phyloP scores from a whole-genome alignment of 2,797 vertebrate genomes.

The Onychomys leucogaster region DNA sequence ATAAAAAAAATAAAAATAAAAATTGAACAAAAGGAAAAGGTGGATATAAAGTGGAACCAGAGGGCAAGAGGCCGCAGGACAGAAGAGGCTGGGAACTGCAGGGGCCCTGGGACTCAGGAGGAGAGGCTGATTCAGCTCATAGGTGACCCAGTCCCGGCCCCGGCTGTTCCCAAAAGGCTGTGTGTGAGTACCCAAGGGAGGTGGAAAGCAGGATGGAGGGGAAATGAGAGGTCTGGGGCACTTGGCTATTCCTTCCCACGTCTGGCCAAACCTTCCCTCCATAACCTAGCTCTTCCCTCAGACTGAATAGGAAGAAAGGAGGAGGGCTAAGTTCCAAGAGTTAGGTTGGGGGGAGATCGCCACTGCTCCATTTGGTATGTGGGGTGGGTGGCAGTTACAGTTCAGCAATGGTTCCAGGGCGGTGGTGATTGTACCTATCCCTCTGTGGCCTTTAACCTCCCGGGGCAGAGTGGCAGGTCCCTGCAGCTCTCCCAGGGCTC shows the following conservation, averaged over 20 bases:
- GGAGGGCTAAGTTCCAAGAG: constrained; percentile 18
- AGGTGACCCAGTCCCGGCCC: constrained; percentile 84
- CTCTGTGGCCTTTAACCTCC: constrained; percentile 66
- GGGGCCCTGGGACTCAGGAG: constrained; percentile 83
- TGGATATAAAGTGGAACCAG: constrained; percentile 84
- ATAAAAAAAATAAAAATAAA: constrained; percentile 87
- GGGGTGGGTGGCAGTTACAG: constrained; percentile 69
- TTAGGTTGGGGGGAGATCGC: constrained; percentile 32
- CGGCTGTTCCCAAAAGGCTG: constrained; percentile 79
- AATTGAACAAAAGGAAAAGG: constrained; percentile 83
- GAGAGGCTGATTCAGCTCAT: constrained; percentile 85
- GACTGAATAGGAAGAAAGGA: constrained; percentile 51
- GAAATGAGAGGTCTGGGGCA: background rate
- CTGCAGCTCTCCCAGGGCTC: constrained; percentile 74
- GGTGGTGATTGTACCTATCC: constrained; percentile 78
- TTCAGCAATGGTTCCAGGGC: constrained; percentile 70
- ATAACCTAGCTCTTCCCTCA: constrained; percentile 64
- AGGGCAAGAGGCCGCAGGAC: constrained; percentile 71
- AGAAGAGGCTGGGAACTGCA: constrained; percentile 79
- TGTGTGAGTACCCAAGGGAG: constrained; percentile 64
- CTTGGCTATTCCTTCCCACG: constrained; percentile 43
- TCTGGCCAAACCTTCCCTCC: constrained; percentile 56
- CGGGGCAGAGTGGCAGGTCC: constrained; percentile 68
- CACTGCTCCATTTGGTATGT: constrained; percentile 69
- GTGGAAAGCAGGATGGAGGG: constrained; percentile 44